Evolutionary conservation across 2,888 invertebrate species (phyloP), one percentile per base, ranked within the genome.

Genomic region (Coenonympha glycerion): DNA sequence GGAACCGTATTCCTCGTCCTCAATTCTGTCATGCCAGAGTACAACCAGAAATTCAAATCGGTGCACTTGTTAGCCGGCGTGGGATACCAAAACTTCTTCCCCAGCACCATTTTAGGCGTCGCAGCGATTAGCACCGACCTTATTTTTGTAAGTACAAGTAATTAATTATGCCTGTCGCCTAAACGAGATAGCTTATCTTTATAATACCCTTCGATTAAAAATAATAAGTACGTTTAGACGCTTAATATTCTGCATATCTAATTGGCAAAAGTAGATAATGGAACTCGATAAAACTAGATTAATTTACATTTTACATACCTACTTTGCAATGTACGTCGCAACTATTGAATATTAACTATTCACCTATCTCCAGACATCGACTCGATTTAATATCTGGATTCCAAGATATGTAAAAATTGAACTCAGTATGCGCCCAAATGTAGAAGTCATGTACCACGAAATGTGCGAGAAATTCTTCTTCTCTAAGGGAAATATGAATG

Each of bases 41-140:
- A 78, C 53, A 78, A 82, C 49, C 36, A 64, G 1, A 85, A 80
- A 58, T 64, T 85, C 26, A 51, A 53, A 1, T 73, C 82, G 6
- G 80, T 69, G 0, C 79, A 85, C 55, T 61, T 83, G 3, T 49
- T 82, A 9, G 85, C 84, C 30, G 76, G 70, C 4, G 77, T 77
- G 15, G 83, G 82, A 0, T 78, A 80, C 47, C 64, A 68, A 60
- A 55, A 66, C 0, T 44, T 73, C 49, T 81, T 80, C 48, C 76
- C 79, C 2, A 58, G 70, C 48, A 2, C 26, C 0, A 45, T 60
- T 5, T 11, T 81, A 2, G 13, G 9, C 0, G 15, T 31, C 1
- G 2, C 59, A 3, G 68, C 82, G 2, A 6, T 9, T 1, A 30
- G 63, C 2, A 68, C 73, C 2, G 71, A 79, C 47, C 5, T 52